Conservation (phyloP, 1,140 invertebrate genomes). For the Calephelis nemesis region DNA sequence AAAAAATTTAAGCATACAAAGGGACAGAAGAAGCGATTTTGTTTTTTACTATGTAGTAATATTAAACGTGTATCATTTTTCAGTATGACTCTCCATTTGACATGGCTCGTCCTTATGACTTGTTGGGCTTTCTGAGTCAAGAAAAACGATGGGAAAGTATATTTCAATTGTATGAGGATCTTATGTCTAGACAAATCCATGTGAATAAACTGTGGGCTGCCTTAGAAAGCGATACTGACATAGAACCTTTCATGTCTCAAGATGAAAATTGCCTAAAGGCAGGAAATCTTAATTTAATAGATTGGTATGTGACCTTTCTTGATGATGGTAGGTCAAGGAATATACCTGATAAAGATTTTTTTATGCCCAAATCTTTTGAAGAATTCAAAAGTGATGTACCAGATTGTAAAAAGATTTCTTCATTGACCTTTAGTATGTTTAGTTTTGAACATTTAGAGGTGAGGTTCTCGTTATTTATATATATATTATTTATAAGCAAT, state of each 20-base stretch:
- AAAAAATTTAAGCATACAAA: too few species aligned
- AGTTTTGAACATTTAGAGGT: slow-evolving; percentile 90
- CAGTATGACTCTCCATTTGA: slow-evolving; percentile 88
- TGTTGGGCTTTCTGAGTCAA: slow-evolving; percentile 90
- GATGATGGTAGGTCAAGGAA: slow-evolving; percentile 72
- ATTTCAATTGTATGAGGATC: slow-evolving; percentile 83
- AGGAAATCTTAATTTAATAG: slow-evolving; percentile 82
- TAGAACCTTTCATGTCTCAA: slow-evolving; percentile 82
- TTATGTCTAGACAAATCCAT: slow-evolving; percentile 82
- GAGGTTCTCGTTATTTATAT: slow-evolving; percentile 35
- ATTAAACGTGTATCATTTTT: slow-evolving; percentile 40
- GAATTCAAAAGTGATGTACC: slow-evolving; percentile 76
- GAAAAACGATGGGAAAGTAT: slow-evolving; percentile 85
- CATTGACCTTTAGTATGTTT: slow-evolving; percentile 87
- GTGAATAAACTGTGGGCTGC: slow-evolving; percentile 84
- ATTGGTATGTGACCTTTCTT: slow-evolving; percentile 84
- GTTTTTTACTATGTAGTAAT: not conserved
- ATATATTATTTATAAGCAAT: too few species aligned
- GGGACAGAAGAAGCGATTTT: too few species aligned
- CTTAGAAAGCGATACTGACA: slow-evolving; percentile 81
- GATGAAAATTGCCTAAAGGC: slow-evolving; percentile 85
- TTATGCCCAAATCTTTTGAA: slow-evolving; percentile 41
- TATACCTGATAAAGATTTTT: slow-evolving; percentile 48
- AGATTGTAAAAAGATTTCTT: slow-evolving; percentile 83
- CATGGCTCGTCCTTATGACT: slow-evolving; percentile 87